A percentile compares a stretch with the other conserved stretches of the same genome.
phyloP scores from a whole-genome alignment of 2,888 invertebrate species.

The Andrena chrysosceles region DNA sequence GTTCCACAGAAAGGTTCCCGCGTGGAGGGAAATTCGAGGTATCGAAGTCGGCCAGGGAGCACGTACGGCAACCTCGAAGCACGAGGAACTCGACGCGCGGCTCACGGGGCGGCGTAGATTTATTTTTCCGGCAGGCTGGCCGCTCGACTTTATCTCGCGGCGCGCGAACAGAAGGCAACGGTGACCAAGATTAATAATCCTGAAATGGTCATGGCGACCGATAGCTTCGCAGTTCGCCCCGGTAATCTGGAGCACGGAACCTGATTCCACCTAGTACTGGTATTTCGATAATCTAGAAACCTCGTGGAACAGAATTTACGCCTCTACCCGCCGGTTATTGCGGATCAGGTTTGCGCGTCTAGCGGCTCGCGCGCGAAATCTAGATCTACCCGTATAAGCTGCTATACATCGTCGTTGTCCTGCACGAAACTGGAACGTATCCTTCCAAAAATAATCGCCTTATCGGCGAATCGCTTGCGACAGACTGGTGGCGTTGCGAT shows the following conservation, averaged over 20 bases:
- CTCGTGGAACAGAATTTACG: conserved; percentile 69
- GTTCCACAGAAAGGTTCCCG: not conserved
- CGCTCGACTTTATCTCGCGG: conserved; percentile 56
- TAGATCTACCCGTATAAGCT: conserved; percentile 46
- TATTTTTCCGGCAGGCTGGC: conserved; percentile 57
- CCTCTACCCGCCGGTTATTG: conserved; percentile 54
- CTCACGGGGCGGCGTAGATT: conserved; percentile 44
- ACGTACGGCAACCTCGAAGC: conserved; percentile 34
- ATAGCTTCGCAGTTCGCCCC: conserved; percentile 58
- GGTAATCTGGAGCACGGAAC: conserved; percentile 67
- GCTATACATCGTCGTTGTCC: not conserved
- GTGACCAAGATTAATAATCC: conserved; percentile 70
- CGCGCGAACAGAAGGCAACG: conserved; percentile 57
- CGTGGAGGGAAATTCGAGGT: conserved; percentile 21
- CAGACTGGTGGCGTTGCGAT: not conserved
- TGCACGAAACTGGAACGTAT: conserved; percentile 39
- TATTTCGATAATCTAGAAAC: conserved; percentile 76
- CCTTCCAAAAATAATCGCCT: conserved; percentile 32
- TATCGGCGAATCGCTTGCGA: conserved; percentile 29
- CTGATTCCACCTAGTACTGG: conserved; percentile 68
- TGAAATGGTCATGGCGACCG: conserved; percentile 69
- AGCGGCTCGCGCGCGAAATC: conserved; percentile 47
- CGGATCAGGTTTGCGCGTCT: conserved; percentile 63
- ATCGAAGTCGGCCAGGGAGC: conserved; percentile 19
- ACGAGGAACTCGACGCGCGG: conserved; percentile 22